These are phyloP conservation scores for Frankliniella intonsa DNA, from an alignment of 2,888 invertebrate species.

Conservation along the genomic window DNA sequence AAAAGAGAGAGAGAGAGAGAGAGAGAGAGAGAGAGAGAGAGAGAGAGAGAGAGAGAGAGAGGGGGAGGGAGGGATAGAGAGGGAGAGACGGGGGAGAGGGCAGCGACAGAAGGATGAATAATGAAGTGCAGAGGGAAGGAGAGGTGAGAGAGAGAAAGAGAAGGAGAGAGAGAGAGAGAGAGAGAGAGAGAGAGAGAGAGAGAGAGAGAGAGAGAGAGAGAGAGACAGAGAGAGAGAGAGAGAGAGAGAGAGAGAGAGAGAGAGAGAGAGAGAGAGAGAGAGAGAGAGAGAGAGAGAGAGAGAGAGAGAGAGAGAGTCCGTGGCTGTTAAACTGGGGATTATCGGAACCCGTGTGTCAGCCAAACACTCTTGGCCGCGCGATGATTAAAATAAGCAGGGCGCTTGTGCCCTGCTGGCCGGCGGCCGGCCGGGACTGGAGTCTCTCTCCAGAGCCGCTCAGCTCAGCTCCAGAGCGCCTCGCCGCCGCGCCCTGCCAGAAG, in stretches of 20 bases:
- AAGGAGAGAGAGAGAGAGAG: neutral
- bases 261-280: neutral
- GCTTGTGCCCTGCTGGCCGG: neutral
- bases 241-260: neutral
- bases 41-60: no score
- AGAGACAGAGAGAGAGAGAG: neutral
- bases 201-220: constrained; percentile 1
- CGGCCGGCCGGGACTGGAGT: neutral
- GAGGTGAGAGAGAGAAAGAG: neutral
- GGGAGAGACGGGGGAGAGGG: neutral
- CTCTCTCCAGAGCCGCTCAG: neutral
- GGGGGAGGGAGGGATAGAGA: no score
- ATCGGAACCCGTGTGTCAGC: neutral
- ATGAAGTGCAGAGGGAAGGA: no score
- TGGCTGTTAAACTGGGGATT: neutral
- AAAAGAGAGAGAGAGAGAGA: neutral
- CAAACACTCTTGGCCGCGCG: neutral
- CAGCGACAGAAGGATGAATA: no score
- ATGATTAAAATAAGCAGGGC: constrained; percentile 12
- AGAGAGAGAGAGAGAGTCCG: neutral
- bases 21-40: neutral
- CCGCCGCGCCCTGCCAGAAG: no score
- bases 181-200: neutral
- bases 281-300: neutral
- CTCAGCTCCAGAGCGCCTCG: neutral